A percentile compares a stretch with the other conserved stretches of the same genome.
Evolutionary conservation across 1,140 invertebrate genomes (phyloP).

Genomic region (Colletes latitarsis): DNA sequence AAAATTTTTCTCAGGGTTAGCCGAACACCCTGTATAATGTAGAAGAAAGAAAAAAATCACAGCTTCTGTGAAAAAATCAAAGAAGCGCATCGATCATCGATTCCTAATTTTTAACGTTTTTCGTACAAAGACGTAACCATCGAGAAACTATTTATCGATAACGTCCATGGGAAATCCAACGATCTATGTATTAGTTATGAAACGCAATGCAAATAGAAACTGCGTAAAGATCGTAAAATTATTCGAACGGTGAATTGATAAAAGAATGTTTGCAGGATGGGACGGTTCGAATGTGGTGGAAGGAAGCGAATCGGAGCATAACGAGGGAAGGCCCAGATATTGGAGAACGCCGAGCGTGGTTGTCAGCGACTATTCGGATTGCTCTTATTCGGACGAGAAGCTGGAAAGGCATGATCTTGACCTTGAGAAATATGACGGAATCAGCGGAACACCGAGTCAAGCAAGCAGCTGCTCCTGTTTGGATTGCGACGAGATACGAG

Average conservation of each 20-base stretch:
- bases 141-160: no score
- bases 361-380: conserved; percentile 91
- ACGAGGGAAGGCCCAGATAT: conserved; percentile 81
- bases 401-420: conserved; percentile 74
- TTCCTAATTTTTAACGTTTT: no score
- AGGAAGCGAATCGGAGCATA: conserved; percentile 78
- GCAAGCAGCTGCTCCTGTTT: conserved; percentile 77
- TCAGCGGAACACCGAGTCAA: conserved; percentile 70
- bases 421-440: conserved; percentile 71
- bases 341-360: conserved; percentile 91
- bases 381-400: conserved; percentile 79
- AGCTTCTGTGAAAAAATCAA: no score
- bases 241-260: background rate
- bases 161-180: no score
- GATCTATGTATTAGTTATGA: no score
- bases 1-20: no score
- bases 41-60: no score
- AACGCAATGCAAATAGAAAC: no score
- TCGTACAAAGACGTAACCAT: no score
- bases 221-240: no score
- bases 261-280: conserved; percentile 66
- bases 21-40: no score
- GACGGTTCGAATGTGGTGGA: conserved; percentile 71
- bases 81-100: no score
- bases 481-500: conserved; percentile 73